Evolutionary conservation across 2,888 invertebrate genomes (phyloP).

Genomic region (Ligdia adustata): DNA sequence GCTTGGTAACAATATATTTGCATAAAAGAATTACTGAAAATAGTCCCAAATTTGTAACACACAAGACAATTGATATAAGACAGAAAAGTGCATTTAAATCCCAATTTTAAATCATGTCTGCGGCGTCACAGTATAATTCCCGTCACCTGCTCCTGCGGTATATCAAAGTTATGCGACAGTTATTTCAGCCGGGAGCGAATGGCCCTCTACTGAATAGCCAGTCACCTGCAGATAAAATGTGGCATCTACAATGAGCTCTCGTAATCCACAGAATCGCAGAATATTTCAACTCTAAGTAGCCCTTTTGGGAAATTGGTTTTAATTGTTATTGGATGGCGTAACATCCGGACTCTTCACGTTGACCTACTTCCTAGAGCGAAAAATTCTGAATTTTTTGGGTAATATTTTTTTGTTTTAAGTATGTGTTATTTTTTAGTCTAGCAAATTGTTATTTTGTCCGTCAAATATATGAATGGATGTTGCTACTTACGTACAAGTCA

Average conservation of each 20-base stretch:
- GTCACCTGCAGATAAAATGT: conserved; percentile 59
- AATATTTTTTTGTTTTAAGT: too few relatives aligned
- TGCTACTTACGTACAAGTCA: too few relatives aligned
- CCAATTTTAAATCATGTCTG: conserved; percentile 33
- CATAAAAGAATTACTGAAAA: too few relatives aligned
- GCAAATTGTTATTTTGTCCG: too few relatives aligned
- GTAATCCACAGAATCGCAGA: conserved; percentile 25
- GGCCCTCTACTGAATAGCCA: conserved; percentile 59
- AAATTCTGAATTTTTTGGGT: too few relatives aligned
- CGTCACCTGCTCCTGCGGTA: conserved; percentile 52
- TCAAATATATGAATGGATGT: too few relatives aligned
- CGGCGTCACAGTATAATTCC: conserved; percentile 35
- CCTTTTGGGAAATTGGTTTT: conserved; percentile 5
- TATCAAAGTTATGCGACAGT: conserved; percentile 75
- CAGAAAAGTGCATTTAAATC: conserved; percentile 27
- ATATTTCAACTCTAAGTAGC: conserved; percentile 8
- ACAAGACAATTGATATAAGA: not conserved
- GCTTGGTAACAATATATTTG: too few relatives aligned
- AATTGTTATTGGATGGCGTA: not conserved
- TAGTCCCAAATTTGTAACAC: too few relatives aligned
- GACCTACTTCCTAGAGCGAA: too few relatives aligned
- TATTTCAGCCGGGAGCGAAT: conserved; percentile 68
- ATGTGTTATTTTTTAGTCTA: too few relatives aligned
- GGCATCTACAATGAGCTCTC: conserved; percentile 39
- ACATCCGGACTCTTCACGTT: too few relatives aligned